Base-by-base conservation (phyloP, 2,113 vertebrate genomes). In the Zosterops japonicus region DNA sequence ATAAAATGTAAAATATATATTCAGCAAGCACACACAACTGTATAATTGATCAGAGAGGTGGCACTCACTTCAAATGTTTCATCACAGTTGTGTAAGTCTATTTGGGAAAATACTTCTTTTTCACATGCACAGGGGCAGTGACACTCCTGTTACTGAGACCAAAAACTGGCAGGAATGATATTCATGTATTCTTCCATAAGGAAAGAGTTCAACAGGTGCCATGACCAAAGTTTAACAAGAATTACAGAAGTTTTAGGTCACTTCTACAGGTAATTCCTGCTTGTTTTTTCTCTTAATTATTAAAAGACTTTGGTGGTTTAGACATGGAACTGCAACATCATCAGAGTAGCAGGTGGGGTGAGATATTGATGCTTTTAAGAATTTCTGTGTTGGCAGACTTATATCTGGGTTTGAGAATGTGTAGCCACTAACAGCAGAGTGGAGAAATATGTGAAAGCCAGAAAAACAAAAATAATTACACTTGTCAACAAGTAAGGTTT, bases 381-480 rank as follows among this genome's bases (percentile, higher is more conserved):
- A 82, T 52, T 65, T 44, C 56, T 80, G 31, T 13, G 5, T 27
- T 68, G 53, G 19, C 42, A 75, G 31, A 47, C 17, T n/a, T 27
- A 14, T 56, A 29, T 56, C 65, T 82, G 61, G 75, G 20, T 79
- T 67, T 70, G 35, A 53, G 35, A 82, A 47, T 2, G 11, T 24
- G 41, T 4, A 83, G 47, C 36, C 61, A 76, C 52, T 22, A 59
- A 89, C 42, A 85, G 79, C 60, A 85, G 35, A 50, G 14, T 25
- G 70, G 8, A 88, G 35, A 82, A 85, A 78, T 33, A 75, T 9
- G 42, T 22, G 42, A 83, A 53, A 83, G 39, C 11, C 71, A 79
- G 53, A 68, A 67, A 59, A 41, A 77, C 60, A 90, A 84, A 87
- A 93, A 92, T 65, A 84, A 84, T 68, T 27, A 47, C 50, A 52